Evolutionary conservation across 2,113 vertebrate genomes (phyloP).

Genomic region (Electrona antarctica): DNA sequence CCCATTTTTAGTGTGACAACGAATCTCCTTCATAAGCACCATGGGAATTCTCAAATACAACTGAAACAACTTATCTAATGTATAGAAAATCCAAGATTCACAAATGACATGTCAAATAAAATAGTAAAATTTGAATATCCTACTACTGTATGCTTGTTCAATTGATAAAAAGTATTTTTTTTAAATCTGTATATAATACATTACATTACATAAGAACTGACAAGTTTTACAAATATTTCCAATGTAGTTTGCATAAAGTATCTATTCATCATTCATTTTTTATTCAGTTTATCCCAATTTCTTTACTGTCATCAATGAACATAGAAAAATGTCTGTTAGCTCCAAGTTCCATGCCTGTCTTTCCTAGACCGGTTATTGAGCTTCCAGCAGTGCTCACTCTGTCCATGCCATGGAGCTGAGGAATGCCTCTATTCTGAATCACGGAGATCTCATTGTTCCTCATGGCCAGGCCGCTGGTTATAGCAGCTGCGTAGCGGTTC

Average conservation of each 20-base stretch:
- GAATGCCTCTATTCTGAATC: constrained; percentile 93
- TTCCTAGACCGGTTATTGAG: constrained; percentile 84
- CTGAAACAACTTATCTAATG: constrained; percentile 39
- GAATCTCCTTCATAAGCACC: constrained; percentile 33
- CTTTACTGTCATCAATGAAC: constrained; percentile 96
- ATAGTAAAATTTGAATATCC: constrained; percentile 50
- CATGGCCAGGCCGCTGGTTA: constrained; percentile 93
- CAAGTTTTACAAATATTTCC: constrained; percentile 69
- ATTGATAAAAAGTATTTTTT: constrained; percentile 62
- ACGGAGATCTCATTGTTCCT: constrained; percentile 99
- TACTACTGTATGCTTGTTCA: constrained; percentile 37
- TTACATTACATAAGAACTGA: constrained; percentile 58
- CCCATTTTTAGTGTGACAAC: constrained; percentile 35
- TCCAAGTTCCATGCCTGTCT: constrained; percentile 85
- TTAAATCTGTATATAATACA: constrained; percentile 61
- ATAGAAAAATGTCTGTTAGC: constrained; percentile 90
- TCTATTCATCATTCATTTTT: constrained; percentile 46
- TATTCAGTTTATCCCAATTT: constrained; percentile 93
- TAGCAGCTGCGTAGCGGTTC: constrained; percentile 95
- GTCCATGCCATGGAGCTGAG: constrained; percentile 91
- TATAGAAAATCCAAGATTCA: constrained; percentile 46
- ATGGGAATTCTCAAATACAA: constrained; percentile 41
- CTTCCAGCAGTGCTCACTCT: constrained; percentile 82
- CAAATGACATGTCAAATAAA: constrained; percentile 55
- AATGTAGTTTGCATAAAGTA: constrained; percentile 72